Evolutionary conservation across 2,888 invertebrate genomes (phyloP), one percentile per base, ranked within the genome.

Genomic region (Plusia festucae): DNA sequence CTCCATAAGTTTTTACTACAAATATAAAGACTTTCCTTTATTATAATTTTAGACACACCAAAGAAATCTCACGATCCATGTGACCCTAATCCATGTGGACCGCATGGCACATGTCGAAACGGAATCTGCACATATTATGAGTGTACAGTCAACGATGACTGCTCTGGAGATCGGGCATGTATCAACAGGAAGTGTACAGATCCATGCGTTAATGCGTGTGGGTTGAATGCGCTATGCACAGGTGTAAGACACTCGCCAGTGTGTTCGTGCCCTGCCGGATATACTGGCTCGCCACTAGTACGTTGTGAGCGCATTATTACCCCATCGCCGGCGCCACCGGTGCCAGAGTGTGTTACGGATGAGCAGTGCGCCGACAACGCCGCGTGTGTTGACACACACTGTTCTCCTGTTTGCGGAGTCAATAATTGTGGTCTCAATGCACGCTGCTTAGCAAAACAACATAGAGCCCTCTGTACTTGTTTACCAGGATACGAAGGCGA

Each of bases 101-200:
- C 96, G 62, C 97, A 97, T 85, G 96, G 97, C 44, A 93, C 96
- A 55, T 97, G 97, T 79, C 96, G 96, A 54, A 95, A 95, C 62
- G 96, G 96, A 20, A 93, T 95, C 68, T 97, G 97, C 82, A 95
- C 96, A 8, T 98, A 98, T 89, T 98, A 98, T 0, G 98, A 98
- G 90, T 98, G 98, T 89, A 95, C 98, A 8, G 97, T 97, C 71
- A 98, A 98, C 85, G 97, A 97, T 68, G 98, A 98, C 78, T 99
- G 98, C 89, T 96, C 97, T 0, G 96, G 97, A 74, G 97, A 98
- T 83, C 96, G 97, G 71, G 96, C 98, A 0, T 98, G 98, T 86
- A 97, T 97, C 82, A 96, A 96, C 65, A 97, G 97, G 83, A 97
- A 97, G 90, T 99, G 98, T 85, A 94, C 96, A 69, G 98, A 98